Evolutionary conservation across 2,113 vertebrate species (phyloP).

Genomic region (Triplophysa dalaica): DNA sequence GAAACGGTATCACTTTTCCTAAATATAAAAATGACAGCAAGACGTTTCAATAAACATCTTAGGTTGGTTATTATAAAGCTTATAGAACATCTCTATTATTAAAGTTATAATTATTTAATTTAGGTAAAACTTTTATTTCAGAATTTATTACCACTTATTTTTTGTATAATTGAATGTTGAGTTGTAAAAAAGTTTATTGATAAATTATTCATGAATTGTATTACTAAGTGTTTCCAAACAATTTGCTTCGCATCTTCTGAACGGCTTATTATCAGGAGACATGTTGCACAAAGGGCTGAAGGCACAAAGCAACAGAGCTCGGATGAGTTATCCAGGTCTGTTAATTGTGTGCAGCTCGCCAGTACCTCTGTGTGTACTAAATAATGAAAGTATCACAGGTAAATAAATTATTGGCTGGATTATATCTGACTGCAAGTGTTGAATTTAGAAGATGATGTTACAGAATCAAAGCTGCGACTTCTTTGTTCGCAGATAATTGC

Average conservation of each 20-base stretch:
- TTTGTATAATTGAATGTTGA: not conserved
- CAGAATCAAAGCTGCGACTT: constrained; percentile 52
- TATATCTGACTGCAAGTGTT: constrained; percentile 55
- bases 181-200: not conserved
- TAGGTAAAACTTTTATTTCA: no score
- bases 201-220: not conserved
- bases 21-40: not conserved
- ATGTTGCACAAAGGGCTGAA: not conserved
- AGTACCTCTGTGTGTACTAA: constrained; percentile 52
- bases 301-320: constrained; percentile 3
- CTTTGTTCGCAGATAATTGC: constrained; percentile 51
- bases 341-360: constrained; percentile 47
- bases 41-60: not conserved
- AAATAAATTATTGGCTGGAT: constrained; percentile 60
- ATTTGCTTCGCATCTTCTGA: not conserved
- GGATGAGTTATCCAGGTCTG: constrained; percentile 20
- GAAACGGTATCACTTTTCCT: no score
- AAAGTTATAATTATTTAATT: not conserved
- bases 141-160: no score
- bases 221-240: not conserved
- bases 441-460: constrained; percentile 58
- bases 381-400: constrained; percentile 56
- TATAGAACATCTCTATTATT: no score
- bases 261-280: not conserved
- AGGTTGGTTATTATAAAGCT: not conserved